Evolutionary conservation across 2,113 vertebrate species (phyloP).

Genomic region (Gymnocephalus cernua): DNA sequence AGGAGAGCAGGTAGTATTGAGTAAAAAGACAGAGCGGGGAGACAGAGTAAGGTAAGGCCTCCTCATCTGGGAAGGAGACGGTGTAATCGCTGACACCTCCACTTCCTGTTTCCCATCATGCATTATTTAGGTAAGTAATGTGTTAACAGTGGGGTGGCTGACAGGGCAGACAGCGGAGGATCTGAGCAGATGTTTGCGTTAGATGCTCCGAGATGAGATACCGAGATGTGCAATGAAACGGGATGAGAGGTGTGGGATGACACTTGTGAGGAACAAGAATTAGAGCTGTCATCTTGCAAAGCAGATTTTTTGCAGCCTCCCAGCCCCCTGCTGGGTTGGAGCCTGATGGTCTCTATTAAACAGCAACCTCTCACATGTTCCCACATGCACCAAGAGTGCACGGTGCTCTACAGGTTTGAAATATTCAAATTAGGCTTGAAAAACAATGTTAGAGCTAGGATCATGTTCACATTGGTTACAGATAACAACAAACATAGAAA

Average conservation of each 20-base stretch:
- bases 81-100: constrained; percentile 28
- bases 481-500: neutral
- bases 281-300: constrained; percentile 36
- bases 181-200: constrained; percentile 60
- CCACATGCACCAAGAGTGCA: neutral
- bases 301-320: constrained; percentile 15
- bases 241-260: constrained; percentile 41
- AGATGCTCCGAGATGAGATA: constrained; percentile 42
- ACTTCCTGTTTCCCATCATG: constrained; percentile 68
- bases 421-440: neutral
- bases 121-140: constrained; percentile 69
- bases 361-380: constrained; percentile 1
- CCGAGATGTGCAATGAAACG: constrained; percentile 44
- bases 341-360: constrained; percentile 28
- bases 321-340: constrained; percentile 20
- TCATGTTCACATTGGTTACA: neutral
- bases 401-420: neutral
- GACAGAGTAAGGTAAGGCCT: constrained; percentile 20
- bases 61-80: constrained; percentile 41
- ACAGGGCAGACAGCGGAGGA: constrained; percentile 45
- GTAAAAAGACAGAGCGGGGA: neutral
- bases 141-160: constrained; percentile 45
- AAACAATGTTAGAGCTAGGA: neutral
- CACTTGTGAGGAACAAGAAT: constrained; percentile 47
- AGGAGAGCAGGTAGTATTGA: neutral